Evolutionary conservation across 1,140 invertebrate species (phyloP), one percentile per base, ranked within the genome.

Genomic region (Pseudomyrmex gracilis): DNA sequence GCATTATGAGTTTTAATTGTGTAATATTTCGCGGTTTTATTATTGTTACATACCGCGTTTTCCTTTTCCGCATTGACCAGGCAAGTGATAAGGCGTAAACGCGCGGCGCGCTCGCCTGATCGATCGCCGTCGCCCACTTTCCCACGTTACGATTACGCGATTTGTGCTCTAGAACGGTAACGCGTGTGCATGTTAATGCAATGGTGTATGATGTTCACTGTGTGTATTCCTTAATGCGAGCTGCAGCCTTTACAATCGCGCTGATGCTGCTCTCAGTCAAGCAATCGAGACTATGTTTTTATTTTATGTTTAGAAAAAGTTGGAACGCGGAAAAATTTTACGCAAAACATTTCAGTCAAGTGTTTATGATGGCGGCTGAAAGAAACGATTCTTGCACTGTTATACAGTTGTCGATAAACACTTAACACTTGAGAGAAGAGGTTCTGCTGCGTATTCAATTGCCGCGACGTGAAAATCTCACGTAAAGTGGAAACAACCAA

Each of bases 111-210:
- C 5, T 20, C 60, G 58, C 43, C 43, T 61, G 57, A 74, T 64
- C 80, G 58, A 82, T 63, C 70, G 68, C 58, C 66, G 8, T 53
- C 47, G 20, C 53, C n/a, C n/a, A 49, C 66, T 80, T 80, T 80
- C 76, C 76, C 76, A 80, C 66, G 76, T 80, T 71, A 80, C 53
- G 53, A 80, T 80, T 80, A 57, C 66, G 66, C 22, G 66, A 53
- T 68, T 10, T 34, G 49, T 49, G 22, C 53, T 71, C 66, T 70
- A 70, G 53, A 71, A 60, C 10, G 1, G 76, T 34, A 58, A 76
- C 60, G 68, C 13, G 53, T 20, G 22, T 1, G 24, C 24, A 34
- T 5, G 3, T 53, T 12, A n/a, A n/a, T n/a, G 47, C 17, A 57
- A 34, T 22, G 17, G 20, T 24, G 34, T 51, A 80, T 20, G 66